phyloP scores from a whole-genome alignment of 2,888 invertebrate species.

The Nymphalis polychloros region DNA sequence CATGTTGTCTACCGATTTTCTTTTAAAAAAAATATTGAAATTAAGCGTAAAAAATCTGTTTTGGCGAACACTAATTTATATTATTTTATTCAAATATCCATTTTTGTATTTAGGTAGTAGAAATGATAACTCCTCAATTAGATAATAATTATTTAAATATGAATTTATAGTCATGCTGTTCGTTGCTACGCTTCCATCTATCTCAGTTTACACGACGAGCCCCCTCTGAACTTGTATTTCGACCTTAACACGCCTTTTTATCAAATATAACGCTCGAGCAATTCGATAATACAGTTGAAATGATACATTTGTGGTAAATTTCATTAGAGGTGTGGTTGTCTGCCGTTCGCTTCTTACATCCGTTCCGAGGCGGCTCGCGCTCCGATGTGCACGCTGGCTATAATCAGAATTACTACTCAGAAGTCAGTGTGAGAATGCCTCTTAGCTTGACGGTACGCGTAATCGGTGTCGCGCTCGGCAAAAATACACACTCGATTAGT shows the following conservation, averaged over 20 bases:
- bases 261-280: constrained; percentile 50
- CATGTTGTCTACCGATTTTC: too few relatives aligned
- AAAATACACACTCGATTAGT: constrained; percentile 56
- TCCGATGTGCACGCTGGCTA: constrained; percentile 46
- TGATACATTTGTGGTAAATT: constrained; percentile 18
- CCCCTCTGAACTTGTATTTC: constrained; percentile 64
- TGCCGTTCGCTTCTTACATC: constrained; percentile 48
- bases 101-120: too few relatives aligned
- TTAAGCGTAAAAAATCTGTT: too few relatives aligned
- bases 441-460: constrained; percentile 52
- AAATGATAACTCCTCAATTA: too few relatives aligned
- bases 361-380: constrained; percentile 56
- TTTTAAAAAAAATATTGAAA: too few relatives aligned
- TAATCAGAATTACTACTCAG: constrained; percentile 43
- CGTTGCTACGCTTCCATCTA: constrained; percentile 1
- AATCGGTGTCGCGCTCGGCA: constrained; percentile 44
- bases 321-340: constrained; percentile 26
- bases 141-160: too few relatives aligned
- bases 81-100: too few relatives aligned
- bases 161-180: not conserved
- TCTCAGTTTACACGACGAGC: constrained; percentile 54
- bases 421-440: constrained; percentile 62
- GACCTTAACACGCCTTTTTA: constrained; percentile 54
- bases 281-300: constrained; percentile 14
- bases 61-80: too few relatives aligned